Evolutionary conservation across 1,140 invertebrate genomes (phyloP).

Genomic region (Thalassaphorura encarpata): DNA sequence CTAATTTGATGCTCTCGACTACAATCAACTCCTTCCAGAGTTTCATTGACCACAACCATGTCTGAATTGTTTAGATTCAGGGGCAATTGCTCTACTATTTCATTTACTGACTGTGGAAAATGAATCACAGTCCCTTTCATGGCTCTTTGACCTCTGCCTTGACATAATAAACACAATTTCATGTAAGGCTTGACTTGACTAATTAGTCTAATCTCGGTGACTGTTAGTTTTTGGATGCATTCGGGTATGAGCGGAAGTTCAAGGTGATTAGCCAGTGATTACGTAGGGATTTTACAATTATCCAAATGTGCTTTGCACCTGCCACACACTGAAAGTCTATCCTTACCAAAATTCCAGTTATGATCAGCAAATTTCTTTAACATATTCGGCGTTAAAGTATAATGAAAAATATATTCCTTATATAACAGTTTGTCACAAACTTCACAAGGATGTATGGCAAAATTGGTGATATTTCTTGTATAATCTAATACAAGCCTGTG

Average conservation of each 20-base stretch:
- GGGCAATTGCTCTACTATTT: not conserved
- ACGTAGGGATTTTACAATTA: not conserved
- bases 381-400: too few species aligned
- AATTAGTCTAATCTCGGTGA: not conserved
- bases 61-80: not conserved
- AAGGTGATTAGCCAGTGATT: not conserved
- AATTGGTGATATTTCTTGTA: too few species aligned
- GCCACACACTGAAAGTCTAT: too few species aligned
- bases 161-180: not conserved
- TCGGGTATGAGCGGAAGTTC: not conserved
- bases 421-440: too few species aligned
- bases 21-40: not conserved
- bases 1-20: not conserved
- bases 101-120: constrained; percentile 2
- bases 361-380: too few species aligned
- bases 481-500: too few species aligned
- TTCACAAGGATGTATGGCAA: too few species aligned
- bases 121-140: not conserved
- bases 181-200: constrained; percentile 8
- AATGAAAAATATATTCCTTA: too few species aligned
- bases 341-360: too few species aligned
- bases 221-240: not conserved
- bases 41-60: not conserved
- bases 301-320: not conserved
- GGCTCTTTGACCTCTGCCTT: not conserved